These are phyloP conservation scores for Phyto melanocephala DNA, from an alignment of 2,888 invertebrate genomes.

Conservation along the genomic window DNA sequence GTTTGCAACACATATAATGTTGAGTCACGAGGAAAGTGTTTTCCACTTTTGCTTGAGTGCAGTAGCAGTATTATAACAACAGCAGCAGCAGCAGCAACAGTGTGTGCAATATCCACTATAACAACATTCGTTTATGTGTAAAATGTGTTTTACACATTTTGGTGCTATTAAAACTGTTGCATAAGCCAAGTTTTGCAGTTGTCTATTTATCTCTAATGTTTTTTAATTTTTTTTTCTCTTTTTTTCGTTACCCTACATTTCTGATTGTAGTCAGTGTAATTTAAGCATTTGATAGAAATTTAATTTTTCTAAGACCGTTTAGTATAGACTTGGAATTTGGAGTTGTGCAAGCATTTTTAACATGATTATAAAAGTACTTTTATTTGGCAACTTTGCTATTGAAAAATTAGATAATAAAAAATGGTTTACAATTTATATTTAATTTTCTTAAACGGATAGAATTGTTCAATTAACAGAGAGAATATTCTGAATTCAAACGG, in stretches of 20 bases:
- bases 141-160: conserved; percentile 42
- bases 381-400: no score
- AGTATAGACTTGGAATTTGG: no score
- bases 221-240: neutral
- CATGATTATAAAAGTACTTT: no score
- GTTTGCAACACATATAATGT: conserved; percentile 35
- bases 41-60: conserved; percentile 28
- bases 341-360: no score
- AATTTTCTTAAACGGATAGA: no score
- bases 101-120: neutral
- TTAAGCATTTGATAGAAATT: neutral
- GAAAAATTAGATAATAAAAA: no score
- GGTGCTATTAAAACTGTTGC: conserved; percentile 44
- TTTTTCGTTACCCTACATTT: conserved; percentile 3
- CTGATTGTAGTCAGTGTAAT: neutral
- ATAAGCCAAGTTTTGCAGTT: conserved; percentile 20
- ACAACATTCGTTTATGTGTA: conserved; percentile 24
- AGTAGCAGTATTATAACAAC: neutral
- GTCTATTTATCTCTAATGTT: neutral
- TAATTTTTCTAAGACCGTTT: no score
- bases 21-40: conserved; percentile 61
- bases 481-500: no score
- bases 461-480: no score
- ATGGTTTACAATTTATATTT: no score
- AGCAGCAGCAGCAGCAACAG: neutral